Percentiles rank a stretch among this genome's conserved stretches.
phyloP scores from a whole-genome alignment of 2,888 invertebrate genomes.

The Trisateles emortualis region DNA sequence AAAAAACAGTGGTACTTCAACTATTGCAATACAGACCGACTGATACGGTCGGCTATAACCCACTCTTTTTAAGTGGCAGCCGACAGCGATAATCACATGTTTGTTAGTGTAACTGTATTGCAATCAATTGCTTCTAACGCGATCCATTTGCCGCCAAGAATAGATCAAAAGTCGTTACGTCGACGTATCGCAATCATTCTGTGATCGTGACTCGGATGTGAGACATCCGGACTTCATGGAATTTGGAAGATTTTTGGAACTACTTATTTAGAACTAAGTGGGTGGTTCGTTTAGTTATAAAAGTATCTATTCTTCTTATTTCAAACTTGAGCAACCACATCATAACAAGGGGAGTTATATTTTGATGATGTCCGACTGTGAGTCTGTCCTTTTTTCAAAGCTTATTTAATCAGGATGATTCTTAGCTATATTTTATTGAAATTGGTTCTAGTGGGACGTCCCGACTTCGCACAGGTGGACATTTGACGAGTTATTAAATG shows the following conservation, averaged over 20 bases:
- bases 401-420: too few species aligned
- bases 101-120: slow-evolving; percentile 52
- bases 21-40: too few species aligned
- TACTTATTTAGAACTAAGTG: slow-evolving; percentile 33
- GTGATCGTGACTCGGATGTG: slow-evolving; percentile 59
- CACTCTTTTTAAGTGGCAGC: slow-evolving; percentile 20
- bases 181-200: slow-evolving; percentile 60
- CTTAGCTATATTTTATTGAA: too few species aligned
- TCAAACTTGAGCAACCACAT: too few species aligned
- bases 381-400: too few species aligned
- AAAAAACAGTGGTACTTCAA: too few species aligned
- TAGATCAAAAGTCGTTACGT: slow-evolving; percentile 76
- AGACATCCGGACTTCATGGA: slow-evolving; percentile 70
- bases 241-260: slow-evolving; percentile 35
- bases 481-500: too few species aligned
- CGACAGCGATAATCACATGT: slow-evolving; percentile 41
- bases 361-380: too few species aligned
- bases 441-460: too few species aligned
- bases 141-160: slow-evolving; percentile 71
- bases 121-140: slow-evolving; percentile 67
- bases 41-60: too few species aligned
- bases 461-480: too few species aligned
- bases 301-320: slow-evolving; percentile 8
- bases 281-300: slow-evolving; percentile 28
- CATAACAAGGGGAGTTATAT: too few species aligned